These are phyloP conservation scores for Cephus pulcher DNA, from an alignment of 2,888 invertebrate genomes.

Conservation along the genomic window DNA sequence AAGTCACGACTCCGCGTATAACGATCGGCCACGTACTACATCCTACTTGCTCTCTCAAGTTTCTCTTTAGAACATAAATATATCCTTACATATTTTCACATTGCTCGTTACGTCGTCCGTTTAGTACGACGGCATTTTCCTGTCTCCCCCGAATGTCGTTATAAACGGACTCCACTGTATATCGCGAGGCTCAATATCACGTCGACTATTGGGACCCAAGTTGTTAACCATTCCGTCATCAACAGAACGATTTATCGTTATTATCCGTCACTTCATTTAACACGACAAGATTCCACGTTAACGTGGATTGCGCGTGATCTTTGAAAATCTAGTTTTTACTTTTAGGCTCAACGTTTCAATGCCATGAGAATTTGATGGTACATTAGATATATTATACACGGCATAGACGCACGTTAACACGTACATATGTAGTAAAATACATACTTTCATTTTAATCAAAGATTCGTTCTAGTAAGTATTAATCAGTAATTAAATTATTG, in stretches of 20 bases:
- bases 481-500: slow-evolving; percentile 59
- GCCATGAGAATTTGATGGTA: too few relatives aligned
- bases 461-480: slow-evolving; percentile 53
- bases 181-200: not conserved
- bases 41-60: too few relatives aligned
- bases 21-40: too few relatives aligned
- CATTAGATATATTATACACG: not conserved
- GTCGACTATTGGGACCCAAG: not conserved
- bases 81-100: too few relatives aligned
- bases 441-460: slow-evolving; percentile 56
- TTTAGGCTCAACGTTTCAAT: not conserved
- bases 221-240: not conserved
- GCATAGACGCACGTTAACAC: not conserved
- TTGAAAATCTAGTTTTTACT: not conserved
- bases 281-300: not conserved
- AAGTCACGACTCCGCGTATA: too few relatives aligned
- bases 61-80: too few relatives aligned
- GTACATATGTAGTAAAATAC: not conserved
- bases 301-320: not conserved
- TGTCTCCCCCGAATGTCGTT: too few relatives aligned
- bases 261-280: not conserved
- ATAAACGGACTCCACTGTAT: not conserved
- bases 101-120: too few relatives aligned
- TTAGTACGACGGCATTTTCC: too few relatives aligned
- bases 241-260: not conserved